Base-by-base conservation (phyloP, 2,888 invertebrate genomes). In the Lypha dubia region DNA sequence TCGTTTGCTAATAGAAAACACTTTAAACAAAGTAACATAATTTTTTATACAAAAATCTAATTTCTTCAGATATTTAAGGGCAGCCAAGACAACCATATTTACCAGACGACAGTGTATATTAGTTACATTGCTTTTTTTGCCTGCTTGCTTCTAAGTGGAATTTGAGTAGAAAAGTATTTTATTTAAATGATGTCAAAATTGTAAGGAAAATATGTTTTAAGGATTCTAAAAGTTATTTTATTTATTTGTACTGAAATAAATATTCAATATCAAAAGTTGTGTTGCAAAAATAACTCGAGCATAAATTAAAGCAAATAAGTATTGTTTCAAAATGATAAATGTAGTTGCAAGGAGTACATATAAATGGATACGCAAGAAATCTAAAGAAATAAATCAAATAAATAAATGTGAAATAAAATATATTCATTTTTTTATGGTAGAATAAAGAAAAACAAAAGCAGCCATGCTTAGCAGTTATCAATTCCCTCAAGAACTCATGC, bases 151-250 rank as follows among this genome's bases (percentile, higher is more conserved):
- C 20, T 32, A 22, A 41, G 56, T 56, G 74, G 49, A 79, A 74
- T 56, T 63, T 60, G 75, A 83, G n/a, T 28, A 62, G 7, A 38
- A 28, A 35, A 70, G n/a, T 15, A 71, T 46, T 60, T 58, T 60
- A 51, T 79, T 84, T 76, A 84, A 80, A 80, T 84, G 71, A 76
- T 80, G 62, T 76, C 22, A 51, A 76, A 80, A 65, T 53, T 80
- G 53, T 46, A 44, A 35, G 28, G 51, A 56, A 46, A 35, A 32
- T 24, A 56, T 46, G 44, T 63, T 71, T 79, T 71, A 56, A 65
- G 24, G 22, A 73, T 49, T 38, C 58, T 58, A 38, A 71, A 56
- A 46, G 49, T 35, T 70, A 63, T 71, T n/a, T n/a, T 71, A 76
- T 56, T 67, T 67, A 11, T 76, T n/a, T 67, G 32, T 58, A 13